Conservation (phyloP, 2,113 vertebrate species). For the Lagopus leucura region DNA sequence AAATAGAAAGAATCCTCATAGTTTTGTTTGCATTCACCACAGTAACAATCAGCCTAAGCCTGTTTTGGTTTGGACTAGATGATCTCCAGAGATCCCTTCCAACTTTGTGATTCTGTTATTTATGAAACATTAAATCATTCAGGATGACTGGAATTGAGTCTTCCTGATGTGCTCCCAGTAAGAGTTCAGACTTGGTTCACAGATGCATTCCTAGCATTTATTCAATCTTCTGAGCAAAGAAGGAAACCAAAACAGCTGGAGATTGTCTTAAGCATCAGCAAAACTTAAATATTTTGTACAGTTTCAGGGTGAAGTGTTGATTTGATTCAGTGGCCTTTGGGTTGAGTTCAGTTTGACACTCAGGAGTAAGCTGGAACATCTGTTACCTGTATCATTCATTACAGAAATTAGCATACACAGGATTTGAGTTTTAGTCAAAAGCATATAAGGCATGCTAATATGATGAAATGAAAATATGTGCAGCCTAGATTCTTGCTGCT, state of each 20-base stretch:
- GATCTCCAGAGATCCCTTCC: not conserved
- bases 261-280: not conserved
- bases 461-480: not conserved
- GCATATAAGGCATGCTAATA: not conserved
- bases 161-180: not conserved
- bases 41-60: not conserved
- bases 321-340: not conserved
- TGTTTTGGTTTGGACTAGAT: not conserved
- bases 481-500: not conserved
- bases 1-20: not conserved
- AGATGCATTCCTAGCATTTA: not conserved
- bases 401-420: not conserved
- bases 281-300: not conserved
- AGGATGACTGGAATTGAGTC: not conserved
- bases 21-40: not conserved
- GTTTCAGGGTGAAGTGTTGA: not conserved
- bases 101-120: not conserved
- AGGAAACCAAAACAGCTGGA: not conserved
- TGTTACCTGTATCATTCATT: not conserved
- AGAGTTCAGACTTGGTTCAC: not conserved
- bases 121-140: not conserved
- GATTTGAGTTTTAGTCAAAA: not conserved
- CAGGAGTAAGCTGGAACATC: not conserved
- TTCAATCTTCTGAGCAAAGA: not conserved
- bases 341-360: not conserved